A percentile compares a stretch with the other conserved stretches of the same genome.
phyloP scores from a whole-genome alignment of 1,140 invertebrate species.

The Vanessa atalanta region DNA sequence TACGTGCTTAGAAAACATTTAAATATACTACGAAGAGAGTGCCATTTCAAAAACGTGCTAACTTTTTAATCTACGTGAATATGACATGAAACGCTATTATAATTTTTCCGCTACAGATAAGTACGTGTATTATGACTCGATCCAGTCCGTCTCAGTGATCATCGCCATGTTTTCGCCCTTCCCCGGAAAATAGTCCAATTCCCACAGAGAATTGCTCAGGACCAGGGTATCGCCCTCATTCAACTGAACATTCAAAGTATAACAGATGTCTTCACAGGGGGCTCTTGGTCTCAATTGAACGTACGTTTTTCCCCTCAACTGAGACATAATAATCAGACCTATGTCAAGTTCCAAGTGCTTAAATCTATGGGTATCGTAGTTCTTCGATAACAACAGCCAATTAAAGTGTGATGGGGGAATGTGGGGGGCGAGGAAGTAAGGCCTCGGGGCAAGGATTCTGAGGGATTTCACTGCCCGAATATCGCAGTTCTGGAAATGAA shows the following conservation, averaged over 20 bases:
- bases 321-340: constrained; percentile 87
- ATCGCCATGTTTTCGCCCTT: constrained; percentile 87
- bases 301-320: constrained; percentile 85
- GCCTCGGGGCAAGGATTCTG: constrained; percentile 85
- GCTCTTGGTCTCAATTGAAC: constrained; percentile 85
- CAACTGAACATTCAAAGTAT: constrained; percentile 84
- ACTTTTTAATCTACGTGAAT: constrained; percentile 10
- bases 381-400: constrained; percentile 89
- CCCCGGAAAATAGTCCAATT: constrained; percentile 87
- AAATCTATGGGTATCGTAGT: constrained; percentile 87
- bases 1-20: constrained; percentile 23
- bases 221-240: constrained; percentile 87
- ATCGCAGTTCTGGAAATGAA: constrained; percentile 93
- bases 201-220: constrained; percentile 87
- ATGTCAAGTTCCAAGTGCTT: constrained; percentile 87
- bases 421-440: constrained; percentile 88
- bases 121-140: constrained; percentile 71
- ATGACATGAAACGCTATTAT: not conserved
- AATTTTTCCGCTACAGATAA: not conserved
- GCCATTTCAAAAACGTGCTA: constrained; percentile 10
- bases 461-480: constrained; percentile 87
- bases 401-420: constrained; percentile 89
- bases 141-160: constrained; percentile 88
- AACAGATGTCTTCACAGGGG: constrained; percentile 86
- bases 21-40: constrained; percentile 21